Percentiles rank a stretch among this genome's conserved stretches.
Evolutionary conservation across 2,888 invertebrate species (phyloP).

Genomic region (Diarsia mendica): DNA sequence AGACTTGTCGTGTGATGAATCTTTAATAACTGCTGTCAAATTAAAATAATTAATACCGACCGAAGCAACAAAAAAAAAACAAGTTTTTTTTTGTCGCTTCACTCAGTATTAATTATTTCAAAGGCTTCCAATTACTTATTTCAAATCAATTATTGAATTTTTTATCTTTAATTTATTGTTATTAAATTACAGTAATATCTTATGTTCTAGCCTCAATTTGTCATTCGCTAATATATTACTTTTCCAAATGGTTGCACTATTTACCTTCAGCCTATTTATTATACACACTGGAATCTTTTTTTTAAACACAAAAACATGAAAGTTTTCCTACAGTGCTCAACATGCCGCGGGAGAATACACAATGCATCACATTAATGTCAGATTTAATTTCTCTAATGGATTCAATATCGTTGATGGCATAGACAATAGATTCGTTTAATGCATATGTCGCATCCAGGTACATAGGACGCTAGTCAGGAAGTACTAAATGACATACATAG

Average conservation of each 20-base stretch:
- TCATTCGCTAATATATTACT: background rate
- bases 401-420: constrained; percentile 45
- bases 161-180: constrained; percentile 2
- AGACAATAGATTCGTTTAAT: constrained; percentile 26
- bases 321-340: background rate
- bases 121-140: constrained; percentile 8
- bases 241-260: background rate
- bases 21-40: constrained; percentile 27
- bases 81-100: background rate
- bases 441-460: too few species aligned
- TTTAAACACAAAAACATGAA: background rate
- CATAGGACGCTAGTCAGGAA: too few species aligned
- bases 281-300: background rate
- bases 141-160: background rate
- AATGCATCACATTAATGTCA: constrained; percentile 29
- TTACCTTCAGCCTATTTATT: background rate
- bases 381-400: constrained; percentile 56
- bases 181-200: background rate
- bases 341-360: constrained; percentile 2
- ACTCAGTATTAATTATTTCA: constrained; percentile 2
- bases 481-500: too few species aligned
- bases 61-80: too few species aligned
- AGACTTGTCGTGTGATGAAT: constrained; percentile 28
- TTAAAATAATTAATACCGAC: too few species aligned
- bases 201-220: too few species aligned